phyloP scores from a whole-genome alignment of 2,888 invertebrate genomes.

The Zaprionus obscuricornis region DNA sequence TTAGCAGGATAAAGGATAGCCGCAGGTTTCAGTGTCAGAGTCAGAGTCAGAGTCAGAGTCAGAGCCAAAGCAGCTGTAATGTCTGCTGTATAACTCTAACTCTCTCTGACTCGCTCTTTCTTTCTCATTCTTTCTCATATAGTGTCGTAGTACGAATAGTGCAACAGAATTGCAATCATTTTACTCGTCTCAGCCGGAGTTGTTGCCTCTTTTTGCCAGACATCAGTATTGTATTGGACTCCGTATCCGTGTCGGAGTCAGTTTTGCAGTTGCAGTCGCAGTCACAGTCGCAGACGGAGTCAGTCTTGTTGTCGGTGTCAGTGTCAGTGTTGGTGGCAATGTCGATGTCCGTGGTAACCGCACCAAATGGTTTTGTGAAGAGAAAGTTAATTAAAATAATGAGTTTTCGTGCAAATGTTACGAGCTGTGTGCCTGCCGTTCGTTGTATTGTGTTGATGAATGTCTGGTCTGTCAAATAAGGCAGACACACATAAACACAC shows the following conservation, averaged over 20 bases:
- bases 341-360: slow-evolving; percentile 62
- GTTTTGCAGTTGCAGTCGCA: slow-evolving; percentile 19
- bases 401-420: slow-evolving; percentile 72
- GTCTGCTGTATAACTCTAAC: neutral
- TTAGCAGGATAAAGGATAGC: slow-evolving; percentile 80
- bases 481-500: slow-evolving; percentile 21
- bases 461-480: slow-evolving; percentile 64
- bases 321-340: slow-evolving; percentile 40
- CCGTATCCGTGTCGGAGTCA: neutral
- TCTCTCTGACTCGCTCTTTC: neutral
- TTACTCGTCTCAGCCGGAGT: slow-evolving; percentile 27
- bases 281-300: slow-evolving; percentile 6
- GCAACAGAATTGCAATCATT: slow-evolving; percentile 50
- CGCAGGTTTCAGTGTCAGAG: slow-evolving; percentile 33
- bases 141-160: slow-evolving; percentile 21
- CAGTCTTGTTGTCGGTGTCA: slow-evolving; percentile 12
- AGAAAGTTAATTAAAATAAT: slow-evolving; percentile 83
- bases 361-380: slow-evolving; percentile 70
- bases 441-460: slow-evolving; percentile 57
- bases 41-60: slow-evolving; percentile 6
- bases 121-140: neutral
- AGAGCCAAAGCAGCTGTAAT: slow-evolving; percentile 40
- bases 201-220: neutral
- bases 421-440: slow-evolving; percentile 48
- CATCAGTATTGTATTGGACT: neutral